These are phyloP conservation scores for Catocala sponsa DNA, from an alignment of 2,888 invertebrate genomes.

Conservation along the genomic window DNA sequence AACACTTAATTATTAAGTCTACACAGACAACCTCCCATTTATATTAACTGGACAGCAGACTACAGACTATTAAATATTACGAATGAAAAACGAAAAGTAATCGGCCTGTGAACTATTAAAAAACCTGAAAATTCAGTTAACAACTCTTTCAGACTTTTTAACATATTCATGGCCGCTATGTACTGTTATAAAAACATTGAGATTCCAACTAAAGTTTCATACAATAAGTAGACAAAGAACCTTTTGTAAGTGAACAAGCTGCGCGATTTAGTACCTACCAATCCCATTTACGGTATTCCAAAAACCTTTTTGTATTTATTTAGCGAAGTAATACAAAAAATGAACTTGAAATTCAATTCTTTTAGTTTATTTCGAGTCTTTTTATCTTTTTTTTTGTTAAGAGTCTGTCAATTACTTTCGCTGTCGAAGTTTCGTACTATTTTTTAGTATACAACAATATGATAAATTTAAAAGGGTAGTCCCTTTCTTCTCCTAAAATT, in stretches of 20 bases:
- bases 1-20: too few relatives aligned
- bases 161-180: slow-evolving; percentile 8
- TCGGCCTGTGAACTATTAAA: too few relatives aligned
- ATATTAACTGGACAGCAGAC: too few relatives aligned
- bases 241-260: slow-evolving; percentile 9
- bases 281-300: slow-evolving; percentile 23
- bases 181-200: slow-evolving; percentile 16
- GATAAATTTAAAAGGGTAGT: too few relatives aligned
- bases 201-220: slow-evolving; percentile 7
- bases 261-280: slow-evolving; percentile 11
- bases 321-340: slow-evolving; percentile 20
- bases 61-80: too few relatives aligned
- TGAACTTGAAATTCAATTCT: slow-evolving; percentile 33
- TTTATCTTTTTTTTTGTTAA: neutral
- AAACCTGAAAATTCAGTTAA: too few relatives aligned
- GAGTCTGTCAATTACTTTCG: too few relatives aligned
- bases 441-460: too few relatives aligned
- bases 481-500: too few relatives aligned
- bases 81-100: too few relatives aligned
- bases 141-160: neutral
- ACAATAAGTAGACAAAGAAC: slow-evolving; percentile 14
- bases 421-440: too few relatives aligned
- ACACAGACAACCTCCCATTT: too few relatives aligned
- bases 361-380: slow-evolving; percentile 16
- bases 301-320: slow-evolving; percentile 38